Base-by-base conservation (phyloP, 2,113 vertebrate genomes). In the Camelus bactrianus region DNA sequence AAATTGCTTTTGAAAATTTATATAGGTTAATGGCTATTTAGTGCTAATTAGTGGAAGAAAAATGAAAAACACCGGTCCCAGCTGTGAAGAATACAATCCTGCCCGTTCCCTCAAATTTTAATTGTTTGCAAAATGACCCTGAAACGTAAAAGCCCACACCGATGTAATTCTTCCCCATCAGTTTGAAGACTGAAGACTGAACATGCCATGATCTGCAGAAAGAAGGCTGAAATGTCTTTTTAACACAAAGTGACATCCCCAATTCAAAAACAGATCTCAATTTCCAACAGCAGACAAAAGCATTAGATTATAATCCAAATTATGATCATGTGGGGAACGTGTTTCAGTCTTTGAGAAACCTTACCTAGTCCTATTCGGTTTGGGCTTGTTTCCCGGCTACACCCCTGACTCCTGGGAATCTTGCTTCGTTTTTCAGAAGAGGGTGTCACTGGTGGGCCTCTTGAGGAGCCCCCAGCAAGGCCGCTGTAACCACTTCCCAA, bases 331-430 rank as follows among this genome's bases (percentile, higher is more conserved):
- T 48, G 62, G 58, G 58, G 52, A 93, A 96, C 58, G 48, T 48
- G 35, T 48, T 94, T 58, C 62, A 69, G 70, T 85, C 67, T 88
- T 73, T 12, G 81, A 89, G 83, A 87, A 52, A 12, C 67, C 99
- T 99, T 99, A 99, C 99, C 99, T 97, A 99, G 97, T 97, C 99
- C 99, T 98, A 99, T 97, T 75, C 99, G 98, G 98, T 98, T 99
- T 95, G 99, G 99, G 98, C 99, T 99, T 26, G 99, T 99, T 98
- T 99, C 99, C 17, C 99, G 98, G 97, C 99, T 99, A 98, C 99
- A 99, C 60, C 99, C 99, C 97, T 99, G 99, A 98, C 99, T 99
- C 96, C 99, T 99, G 28, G 99, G 99, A 97, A 99, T 99, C 98
- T 99, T 99, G 98, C 98, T 99, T 97, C 99, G 99, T 92, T 99